Evolutionary conservation across 2,113 vertebrate genomes (phyloP), one percentile per base, ranked within the genome.

Genomic region (Phalacrocorax pelagicus): DNA sequence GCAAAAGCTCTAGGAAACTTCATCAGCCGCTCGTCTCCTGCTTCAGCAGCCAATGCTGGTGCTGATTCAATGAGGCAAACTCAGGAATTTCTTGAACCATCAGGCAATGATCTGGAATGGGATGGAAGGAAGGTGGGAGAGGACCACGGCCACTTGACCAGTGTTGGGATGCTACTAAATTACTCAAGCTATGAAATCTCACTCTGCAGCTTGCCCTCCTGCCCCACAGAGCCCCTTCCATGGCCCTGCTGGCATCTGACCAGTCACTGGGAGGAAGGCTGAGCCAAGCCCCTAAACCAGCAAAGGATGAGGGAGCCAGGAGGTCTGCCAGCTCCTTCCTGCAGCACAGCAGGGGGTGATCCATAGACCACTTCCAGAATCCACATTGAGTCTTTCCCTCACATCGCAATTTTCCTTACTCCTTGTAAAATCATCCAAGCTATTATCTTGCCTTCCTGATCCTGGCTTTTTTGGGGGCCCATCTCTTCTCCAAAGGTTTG

Each of bases 21-120:
- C 0, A 34, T 7, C 62, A 72, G 20, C 65, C 5, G 1, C 40
- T 66, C 0, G 0, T 44, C 30, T 82, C 38, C 65, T 67, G 52
- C 17, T 67, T 75, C 65, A 74, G 77, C 38, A 63, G 20, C 32
- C 40, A 46, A 4, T 34, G 26, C 14, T 47, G 51, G 26, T 19
- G 21, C 3, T 9, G 20, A 59, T n/a, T 61, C 26, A 34, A 23
- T 57, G 9, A 72, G 66, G 32, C 52, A 92, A 67, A 44, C 5
- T 11, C 4, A 29, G 57, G 47, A 36, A 46, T 69, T 47, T 51
- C 30, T 6, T 69, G 47, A 80, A 32, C 42, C 81, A 27, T 3
- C 46, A 40, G 38, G 47, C 40, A 59, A 70, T 66, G 17, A 81
- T 47, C 38, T 90, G 52, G 70, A 79, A 87, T 4, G 15, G 19